Conservation (phyloP, 2,888 invertebrate species). For the Ethmia dodecea region DNA sequence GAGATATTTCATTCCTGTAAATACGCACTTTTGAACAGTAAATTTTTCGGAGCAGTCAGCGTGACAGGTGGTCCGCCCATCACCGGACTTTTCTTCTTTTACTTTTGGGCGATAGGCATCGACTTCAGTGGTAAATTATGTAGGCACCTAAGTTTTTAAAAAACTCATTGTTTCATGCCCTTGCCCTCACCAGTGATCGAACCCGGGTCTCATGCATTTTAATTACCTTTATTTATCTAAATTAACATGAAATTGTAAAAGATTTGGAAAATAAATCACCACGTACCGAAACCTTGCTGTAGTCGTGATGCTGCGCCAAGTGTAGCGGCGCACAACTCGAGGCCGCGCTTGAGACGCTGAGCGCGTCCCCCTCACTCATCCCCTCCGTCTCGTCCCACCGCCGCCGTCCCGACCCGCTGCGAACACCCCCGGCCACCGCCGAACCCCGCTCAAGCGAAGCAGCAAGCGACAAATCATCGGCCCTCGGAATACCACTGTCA, state of each 20-base stretch:
- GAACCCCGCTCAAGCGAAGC: slow-evolving; percentile 74
- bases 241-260: neutral
- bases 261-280: neutral
- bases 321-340: slow-evolving; percentile 68
- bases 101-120: too few relatives aligned
- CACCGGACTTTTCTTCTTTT: too few relatives aligned
- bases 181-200: too few relatives aligned
- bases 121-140: too few relatives aligned
- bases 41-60: too few relatives aligned
- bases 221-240: too few relatives aligned
- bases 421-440: slow-evolving; percentile 64
- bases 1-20: too few relatives aligned
- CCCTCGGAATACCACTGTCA: slow-evolving; percentile 65
- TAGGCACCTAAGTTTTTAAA: too few relatives aligned
- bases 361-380: slow-evolving; percentile 64
- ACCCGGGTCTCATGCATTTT: too few relatives aligned
- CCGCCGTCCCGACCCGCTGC: slow-evolving; percentile 72
- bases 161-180: too few relatives aligned
- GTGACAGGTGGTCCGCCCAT: too few relatives aligned
- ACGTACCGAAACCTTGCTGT: slow-evolving; percentile 72
- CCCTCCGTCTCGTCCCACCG: slow-evolving; percentile 69
- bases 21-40: too few relatives aligned
- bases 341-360: slow-evolving; percentile 68
- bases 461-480: slow-evolving; percentile 53
- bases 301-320: slow-evolving; percentile 60